Conservation (phyloP, 2,113 vertebrate genomes). For the Malaclemys terrapin region DNA sequence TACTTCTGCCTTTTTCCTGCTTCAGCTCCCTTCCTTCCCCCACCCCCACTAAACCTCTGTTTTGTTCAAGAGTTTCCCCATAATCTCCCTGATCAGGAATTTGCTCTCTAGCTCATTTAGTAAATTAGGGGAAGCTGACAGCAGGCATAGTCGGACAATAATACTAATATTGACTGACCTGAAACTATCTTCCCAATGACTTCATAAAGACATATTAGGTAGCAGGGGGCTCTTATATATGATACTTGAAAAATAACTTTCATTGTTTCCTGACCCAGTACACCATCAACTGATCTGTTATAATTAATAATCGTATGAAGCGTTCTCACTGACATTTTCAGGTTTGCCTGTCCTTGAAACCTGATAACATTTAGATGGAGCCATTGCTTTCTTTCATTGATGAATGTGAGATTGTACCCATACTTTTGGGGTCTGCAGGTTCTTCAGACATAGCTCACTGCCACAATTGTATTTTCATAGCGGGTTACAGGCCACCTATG, state of each 20-base stretch:
- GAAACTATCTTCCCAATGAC: slow-evolving; percentile 9
- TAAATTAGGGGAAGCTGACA: slow-evolving; percentile 23
- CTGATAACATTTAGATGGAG: background rate
- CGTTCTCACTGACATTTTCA: background rate
- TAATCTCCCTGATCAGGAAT: background rate
- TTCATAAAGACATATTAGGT: background rate
- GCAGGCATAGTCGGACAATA: background rate
- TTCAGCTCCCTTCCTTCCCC: background rate
- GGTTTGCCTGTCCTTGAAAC: background rate
- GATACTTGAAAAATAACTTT: background rate
- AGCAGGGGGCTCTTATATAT: background rate
- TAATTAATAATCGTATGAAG: background rate
- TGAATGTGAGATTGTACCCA: background rate
- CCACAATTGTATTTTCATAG: background rate
- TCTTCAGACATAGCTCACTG: background rate
- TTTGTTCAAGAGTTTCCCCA: slow-evolving; percentile 15
- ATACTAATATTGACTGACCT: slow-evolving; percentile 9
- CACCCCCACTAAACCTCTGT: background rate
- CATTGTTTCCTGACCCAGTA: background rate
- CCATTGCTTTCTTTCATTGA: background rate
- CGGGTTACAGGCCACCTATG: background rate
- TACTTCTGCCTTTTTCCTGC: background rate
- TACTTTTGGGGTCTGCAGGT: background rate
- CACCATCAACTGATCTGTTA: background rate
- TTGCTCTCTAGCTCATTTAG: slow-evolving; percentile 1